phyloP scores from a whole-genome alignment of 2,888 invertebrate genomes.

The Luperina testacea region DNA sequence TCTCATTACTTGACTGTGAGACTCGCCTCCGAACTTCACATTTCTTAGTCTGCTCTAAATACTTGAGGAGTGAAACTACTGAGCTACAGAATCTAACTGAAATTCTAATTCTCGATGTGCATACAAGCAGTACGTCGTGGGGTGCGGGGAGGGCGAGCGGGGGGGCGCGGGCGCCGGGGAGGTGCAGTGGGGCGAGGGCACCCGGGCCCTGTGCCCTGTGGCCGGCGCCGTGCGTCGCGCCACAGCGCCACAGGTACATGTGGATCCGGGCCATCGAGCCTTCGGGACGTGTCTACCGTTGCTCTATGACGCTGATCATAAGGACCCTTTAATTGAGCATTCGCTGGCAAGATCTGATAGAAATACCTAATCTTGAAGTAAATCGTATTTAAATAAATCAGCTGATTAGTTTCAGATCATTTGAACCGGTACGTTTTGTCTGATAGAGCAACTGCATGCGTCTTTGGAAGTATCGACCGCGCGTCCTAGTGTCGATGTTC shows the following conservation, averaged over 20 bases:
- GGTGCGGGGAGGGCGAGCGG: constrained; percentile 26
- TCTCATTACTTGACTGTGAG: not conserved
- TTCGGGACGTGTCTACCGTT: not conserved
- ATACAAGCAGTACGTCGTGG: constrained; percentile 14
- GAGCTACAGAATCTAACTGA: constrained; percentile 47
- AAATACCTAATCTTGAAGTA: not conserved
- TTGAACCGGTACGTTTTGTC: not conserved
- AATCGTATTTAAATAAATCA: not conserved
- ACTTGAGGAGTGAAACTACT: constrained; percentile 32
- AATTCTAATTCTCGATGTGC: constrained; percentile 46
- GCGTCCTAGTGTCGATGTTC: constrained; percentile 12
- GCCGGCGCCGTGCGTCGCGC: constrained; percentile 19
- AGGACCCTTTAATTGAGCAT: not conserved
- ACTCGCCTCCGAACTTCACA: constrained; percentile 9
- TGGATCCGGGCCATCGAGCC: not conserved
- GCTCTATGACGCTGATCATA: not conserved
- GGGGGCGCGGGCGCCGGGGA: constrained; percentile 26
- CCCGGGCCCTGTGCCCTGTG: constrained; percentile 10
- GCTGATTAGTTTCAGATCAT: not conserved
- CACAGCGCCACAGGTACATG: constrained; percentile 56
- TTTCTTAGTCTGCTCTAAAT: constrained; percentile 10
- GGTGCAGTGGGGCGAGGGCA: constrained; percentile 2
- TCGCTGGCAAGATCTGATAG: not conserved
- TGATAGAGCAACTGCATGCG: constrained; percentile 35
- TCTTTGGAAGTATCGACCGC: constrained; percentile 44